Evolutionary conservation across 2,113 vertebrate genomes (phyloP).

Genomic region (Acanthochromis polyacanthus): DNA sequence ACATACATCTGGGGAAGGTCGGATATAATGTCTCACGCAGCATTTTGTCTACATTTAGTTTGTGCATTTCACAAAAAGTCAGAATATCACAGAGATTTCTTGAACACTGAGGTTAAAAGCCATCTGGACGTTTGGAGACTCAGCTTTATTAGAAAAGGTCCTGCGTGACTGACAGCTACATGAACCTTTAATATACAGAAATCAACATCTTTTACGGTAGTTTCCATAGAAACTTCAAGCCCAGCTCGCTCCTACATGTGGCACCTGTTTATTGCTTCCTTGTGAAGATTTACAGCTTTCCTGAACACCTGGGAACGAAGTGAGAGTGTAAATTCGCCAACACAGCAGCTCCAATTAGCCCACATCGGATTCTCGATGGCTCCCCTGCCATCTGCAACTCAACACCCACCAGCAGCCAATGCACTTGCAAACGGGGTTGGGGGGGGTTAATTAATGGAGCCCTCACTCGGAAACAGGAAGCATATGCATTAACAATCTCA

Average conservation of each 20-base stretch:
- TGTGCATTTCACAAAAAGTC: background rate
- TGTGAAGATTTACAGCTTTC: slow-evolving; percentile 49
- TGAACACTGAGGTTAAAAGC: slow-evolving; percentile 7
- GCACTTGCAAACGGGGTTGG: slow-evolving; percentile 39
- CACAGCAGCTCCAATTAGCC: slow-evolving; percentile 70
- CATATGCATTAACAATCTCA: slow-evolving; percentile 76
- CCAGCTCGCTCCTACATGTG: slow-evolving; percentile 15
- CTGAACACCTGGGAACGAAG: slow-evolving; percentile 41
- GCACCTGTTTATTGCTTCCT: slow-evolving; percentile 37
- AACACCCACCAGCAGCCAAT: slow-evolving; percentile 63
- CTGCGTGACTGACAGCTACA: background rate
- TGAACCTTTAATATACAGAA: background rate
- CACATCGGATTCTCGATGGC: slow-evolving; percentile 50
- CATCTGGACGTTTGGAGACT: slow-evolving; percentile 29
- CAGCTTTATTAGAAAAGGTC: background rate
- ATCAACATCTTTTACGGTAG: background rate
- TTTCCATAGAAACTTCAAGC: slow-evolving; percentile 23
- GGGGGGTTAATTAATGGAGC: slow-evolving; percentile 76
- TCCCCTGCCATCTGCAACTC: slow-evolving; percentile 75
- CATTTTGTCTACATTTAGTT: background rate
- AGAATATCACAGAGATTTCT: background rate
- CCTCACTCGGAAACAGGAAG: slow-evolving; percentile 62
- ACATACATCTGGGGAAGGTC: background rate
- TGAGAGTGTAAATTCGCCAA: slow-evolving; percentile 53
- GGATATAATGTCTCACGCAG: background rate